phyloP scores from a whole-genome alignment of 2,113 vertebrate species.

The Natator depressus region DNA sequence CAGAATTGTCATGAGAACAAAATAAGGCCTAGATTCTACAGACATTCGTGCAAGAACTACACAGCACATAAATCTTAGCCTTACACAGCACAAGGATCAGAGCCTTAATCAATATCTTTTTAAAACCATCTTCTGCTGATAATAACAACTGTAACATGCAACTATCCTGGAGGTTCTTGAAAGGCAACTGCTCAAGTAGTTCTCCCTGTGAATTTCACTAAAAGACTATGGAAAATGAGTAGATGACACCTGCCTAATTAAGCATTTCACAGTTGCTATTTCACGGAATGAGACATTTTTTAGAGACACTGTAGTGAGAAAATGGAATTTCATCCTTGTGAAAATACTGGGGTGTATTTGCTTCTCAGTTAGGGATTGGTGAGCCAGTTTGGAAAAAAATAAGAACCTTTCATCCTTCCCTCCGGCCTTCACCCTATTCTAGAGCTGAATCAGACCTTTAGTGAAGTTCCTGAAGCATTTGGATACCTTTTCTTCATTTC shows the following conservation, averaged over 20 bases:
- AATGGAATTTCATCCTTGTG: background rate
- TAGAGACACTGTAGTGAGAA: background rate
- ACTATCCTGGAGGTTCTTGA: background rate
- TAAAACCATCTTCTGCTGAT: background rate
- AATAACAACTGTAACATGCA: background rate
- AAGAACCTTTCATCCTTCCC: background rate
- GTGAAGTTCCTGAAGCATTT: background rate
- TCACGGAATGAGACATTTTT: background rate
- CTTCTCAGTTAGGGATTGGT: background rate
- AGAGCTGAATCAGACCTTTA: background rate
- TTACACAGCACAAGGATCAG: background rate
- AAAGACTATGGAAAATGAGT: background rate
- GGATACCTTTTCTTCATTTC: background rate
- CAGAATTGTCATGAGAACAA: background rate
- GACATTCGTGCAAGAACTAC: background rate
- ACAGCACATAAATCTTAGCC: background rate
- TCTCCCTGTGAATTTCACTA: background rate
- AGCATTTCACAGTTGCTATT: background rate
- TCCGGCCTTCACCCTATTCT: background rate
- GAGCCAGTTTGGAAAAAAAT: constrained; percentile 3
- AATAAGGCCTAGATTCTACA: background rate
- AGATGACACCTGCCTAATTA: background rate
- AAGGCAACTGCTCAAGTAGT: background rate
- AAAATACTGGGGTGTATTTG: background rate
- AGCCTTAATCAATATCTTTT: background rate